Conservation (phyloP, 2,113 vertebrate species). For the Alethe castanea region DNA sequence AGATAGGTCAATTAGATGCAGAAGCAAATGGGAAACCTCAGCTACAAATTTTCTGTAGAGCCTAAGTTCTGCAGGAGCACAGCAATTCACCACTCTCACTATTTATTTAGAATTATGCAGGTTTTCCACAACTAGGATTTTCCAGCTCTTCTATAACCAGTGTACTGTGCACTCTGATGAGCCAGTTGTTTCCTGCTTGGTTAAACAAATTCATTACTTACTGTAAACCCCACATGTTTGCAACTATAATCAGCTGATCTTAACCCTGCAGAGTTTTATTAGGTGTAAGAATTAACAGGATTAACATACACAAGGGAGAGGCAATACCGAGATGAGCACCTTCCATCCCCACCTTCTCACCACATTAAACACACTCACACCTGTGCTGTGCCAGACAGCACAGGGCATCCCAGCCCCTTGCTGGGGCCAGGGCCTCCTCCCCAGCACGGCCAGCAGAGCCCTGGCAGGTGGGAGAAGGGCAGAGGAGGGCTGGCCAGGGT, state of each 20-base stretch:
- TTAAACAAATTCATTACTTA: neutral
- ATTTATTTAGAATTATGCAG: neutral
- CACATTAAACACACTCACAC: neutral
- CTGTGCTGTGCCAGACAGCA: too few relatives aligned
- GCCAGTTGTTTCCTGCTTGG: neutral
- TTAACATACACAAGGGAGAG: neutral
- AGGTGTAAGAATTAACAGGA: neutral
- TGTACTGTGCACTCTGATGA: neutral
- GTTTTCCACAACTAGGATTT: neutral
- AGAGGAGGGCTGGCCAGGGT: neutral
- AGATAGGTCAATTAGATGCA: slow-evolving; percentile 19
- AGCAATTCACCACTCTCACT: neutral
- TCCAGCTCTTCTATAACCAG: neutral
- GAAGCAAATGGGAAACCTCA: neutral
- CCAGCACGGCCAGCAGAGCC: neutral
- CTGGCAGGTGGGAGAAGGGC: neutral
- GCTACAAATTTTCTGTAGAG: neutral
- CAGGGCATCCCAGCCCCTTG: neutral
- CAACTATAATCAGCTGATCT: neutral
- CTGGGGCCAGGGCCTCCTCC: neutral
- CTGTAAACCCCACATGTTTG: neutral
- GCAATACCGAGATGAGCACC: neutral
- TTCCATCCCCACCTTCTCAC: neutral
- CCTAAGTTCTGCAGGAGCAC: neutral
- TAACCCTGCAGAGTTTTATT: neutral